Evolutionary conservation across 2,797 vertebrate genomes (phyloP), one percentile per base, ranked within the genome.

Genomic region (Macrochelys suwanniensis): DNA sequence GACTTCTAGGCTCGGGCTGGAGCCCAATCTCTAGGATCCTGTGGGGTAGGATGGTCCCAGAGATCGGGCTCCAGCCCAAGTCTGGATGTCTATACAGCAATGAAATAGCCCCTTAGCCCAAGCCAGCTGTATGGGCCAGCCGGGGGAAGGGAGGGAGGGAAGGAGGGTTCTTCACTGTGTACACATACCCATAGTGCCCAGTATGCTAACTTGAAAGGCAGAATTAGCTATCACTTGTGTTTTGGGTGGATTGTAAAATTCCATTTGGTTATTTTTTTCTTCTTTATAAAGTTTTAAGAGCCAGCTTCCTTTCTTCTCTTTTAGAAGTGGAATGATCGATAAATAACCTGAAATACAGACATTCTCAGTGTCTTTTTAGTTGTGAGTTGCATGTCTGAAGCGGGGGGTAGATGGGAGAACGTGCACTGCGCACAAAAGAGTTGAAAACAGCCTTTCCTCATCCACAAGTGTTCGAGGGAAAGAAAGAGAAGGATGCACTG

Each of bases 301-400:
- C 91, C 81, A 57, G 6, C 3, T 95, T 82, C 37, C n/a, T 87
- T 84, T 85, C 61, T 23, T 94, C 87, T 88, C 91, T 31, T 23
- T 84, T 80, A 82, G 42, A 83, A 37, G 31, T 65, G 47, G 11
- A 50, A 93, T 91, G 85, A 93, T 50, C 88, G 82, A 94, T 83
- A 37, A 74, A 90, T 93, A 95, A 80, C 7, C 71, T 56, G 77
- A 92, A 97, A 89, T 28, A 87, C 76, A 85, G 71, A 49, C 82
- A 33, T 89, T 59, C 90, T 89, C 81, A 86, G 79, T 61, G 37
- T 53, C 87, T 68, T 87, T 90, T 89, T 80, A 90, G 84, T 93
- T 51, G 84, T 37, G 68, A 93, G 49, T 13, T 90, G 71, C 2
- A 19, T 9, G 7, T 77, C 82, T 90, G 45, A 90, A 15, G 42